Percentiles rank a stretch among this genome's conserved stretches.
Evolutionary conservation across 2,113 vertebrate genomes (phyloP).

Genomic region (Saimiri boliviensis): DNA sequence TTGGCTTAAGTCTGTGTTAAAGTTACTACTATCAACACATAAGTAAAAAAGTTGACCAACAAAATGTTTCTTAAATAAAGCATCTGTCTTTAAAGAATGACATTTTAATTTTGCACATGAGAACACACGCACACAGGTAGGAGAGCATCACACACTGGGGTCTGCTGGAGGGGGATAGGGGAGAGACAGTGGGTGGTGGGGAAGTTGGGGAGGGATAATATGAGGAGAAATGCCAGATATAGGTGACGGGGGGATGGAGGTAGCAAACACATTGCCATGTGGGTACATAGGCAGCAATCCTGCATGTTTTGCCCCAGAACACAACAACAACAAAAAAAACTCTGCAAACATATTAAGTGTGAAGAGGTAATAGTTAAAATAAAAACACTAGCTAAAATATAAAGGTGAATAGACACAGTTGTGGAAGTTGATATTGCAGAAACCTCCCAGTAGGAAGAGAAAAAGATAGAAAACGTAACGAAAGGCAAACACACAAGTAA

Average conservation of each 20-base stretch:
- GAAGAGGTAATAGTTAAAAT: background rate
- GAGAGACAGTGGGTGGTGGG: no score
- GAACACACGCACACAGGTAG: no score
- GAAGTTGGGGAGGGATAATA: no score
- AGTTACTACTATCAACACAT: background rate
- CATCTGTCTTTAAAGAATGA: background rate
- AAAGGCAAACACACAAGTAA: background rate
- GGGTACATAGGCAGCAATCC: no score
- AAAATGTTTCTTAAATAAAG: background rate
- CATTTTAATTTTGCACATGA: background rate
- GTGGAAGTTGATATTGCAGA: background rate
- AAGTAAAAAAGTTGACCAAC: background rate
- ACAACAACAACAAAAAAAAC: background rate
- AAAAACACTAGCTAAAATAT: background rate
- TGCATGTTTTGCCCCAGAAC: no score
- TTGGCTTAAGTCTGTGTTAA: background rate
- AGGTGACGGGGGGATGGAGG: no score
- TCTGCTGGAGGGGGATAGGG: no score
- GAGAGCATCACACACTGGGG: no score
- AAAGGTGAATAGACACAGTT: background rate
- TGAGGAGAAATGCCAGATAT: no score
- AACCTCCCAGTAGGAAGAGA: background rate
- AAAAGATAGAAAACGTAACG: background rate
- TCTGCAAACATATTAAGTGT: background rate
- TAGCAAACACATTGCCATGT: no score